These are phyloP conservation scores for Azemiops feae DNA, from an alignment of 2,113 vertebrate species.

Conservation along the genomic window DNA sequence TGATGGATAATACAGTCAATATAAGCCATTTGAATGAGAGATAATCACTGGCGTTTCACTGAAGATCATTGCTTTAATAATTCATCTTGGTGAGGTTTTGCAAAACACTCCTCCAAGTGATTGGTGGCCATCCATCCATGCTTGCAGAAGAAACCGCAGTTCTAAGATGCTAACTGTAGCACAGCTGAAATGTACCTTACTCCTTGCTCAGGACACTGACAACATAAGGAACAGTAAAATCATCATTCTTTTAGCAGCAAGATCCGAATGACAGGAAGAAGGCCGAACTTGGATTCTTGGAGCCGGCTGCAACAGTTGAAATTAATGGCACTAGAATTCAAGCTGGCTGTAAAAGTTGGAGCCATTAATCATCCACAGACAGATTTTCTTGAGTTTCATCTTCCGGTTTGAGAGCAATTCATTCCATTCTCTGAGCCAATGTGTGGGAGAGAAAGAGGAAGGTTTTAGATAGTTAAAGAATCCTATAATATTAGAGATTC, in stretches of 20 bases:
- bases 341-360: background rate
- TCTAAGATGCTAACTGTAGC: background rate
- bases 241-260: background rate
- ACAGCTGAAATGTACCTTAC: rapidly evolving
- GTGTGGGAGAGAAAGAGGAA: background rate
- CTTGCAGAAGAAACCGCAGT: background rate
- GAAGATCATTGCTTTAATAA: background rate
- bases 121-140: background rate
- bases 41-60: background rate
- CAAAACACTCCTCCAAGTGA: rapidly evolving
- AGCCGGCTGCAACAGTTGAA: background rate
- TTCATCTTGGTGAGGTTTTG: background rate
- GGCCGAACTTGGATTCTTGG: conserved; percentile 19
- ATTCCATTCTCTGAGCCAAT: conserved; percentile 13
- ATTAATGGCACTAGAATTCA: background rate
- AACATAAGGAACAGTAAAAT: background rate
- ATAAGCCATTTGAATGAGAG: rapidly evolving
- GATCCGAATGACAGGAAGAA: background rate
- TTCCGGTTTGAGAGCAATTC: background rate
- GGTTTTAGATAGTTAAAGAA: background rate
- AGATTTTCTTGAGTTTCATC: conserved; percentile 4
- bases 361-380: conserved; percentile 13
- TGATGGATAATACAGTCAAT: background rate
- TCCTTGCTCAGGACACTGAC: background rate
- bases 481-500: conserved; percentile 19